A percentile compares a stretch with the other conserved stretches of the same genome.
Conservation (phyloP, 2,113 vertebrate species). For the Litocranius walleri region DNA sequence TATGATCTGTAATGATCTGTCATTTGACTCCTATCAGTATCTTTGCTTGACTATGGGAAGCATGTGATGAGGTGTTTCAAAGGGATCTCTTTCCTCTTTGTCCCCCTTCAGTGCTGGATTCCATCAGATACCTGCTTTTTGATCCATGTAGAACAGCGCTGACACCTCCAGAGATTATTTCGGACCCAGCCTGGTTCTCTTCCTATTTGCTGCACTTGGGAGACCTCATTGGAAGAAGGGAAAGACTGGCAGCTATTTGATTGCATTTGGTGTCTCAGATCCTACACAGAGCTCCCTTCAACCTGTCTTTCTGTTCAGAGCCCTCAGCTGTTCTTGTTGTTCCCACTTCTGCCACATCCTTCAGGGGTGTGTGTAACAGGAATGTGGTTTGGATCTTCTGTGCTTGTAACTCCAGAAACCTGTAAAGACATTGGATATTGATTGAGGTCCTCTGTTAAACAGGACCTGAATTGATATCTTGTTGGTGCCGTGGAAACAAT, state of each 20-base stretch:
- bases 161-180: background rate
- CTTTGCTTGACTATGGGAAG: background rate
- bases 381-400: background rate
- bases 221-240: background rate
- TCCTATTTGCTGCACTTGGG: background rate
- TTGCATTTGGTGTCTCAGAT: background rate
- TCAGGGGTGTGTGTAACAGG: no score
- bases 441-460: no score
- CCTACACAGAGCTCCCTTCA: no score
- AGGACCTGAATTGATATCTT: no score
- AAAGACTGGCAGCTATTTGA: background rate
- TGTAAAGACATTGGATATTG: background rate
- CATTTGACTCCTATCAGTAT: background rate
- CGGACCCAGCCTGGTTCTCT: accelerated
- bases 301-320: no score
- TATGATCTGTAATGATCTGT: background rate
- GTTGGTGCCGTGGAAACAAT: no score
- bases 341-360: no score
- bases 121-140: background rate
- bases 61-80: background rate
- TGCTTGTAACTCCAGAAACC: background rate
- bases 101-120: background rate
- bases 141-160: accelerated
- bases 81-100: background rate
- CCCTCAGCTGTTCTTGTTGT: no score